Conservation (phyloP, 2,888 invertebrate genomes). For the Sylvicola cinctus region DNA sequence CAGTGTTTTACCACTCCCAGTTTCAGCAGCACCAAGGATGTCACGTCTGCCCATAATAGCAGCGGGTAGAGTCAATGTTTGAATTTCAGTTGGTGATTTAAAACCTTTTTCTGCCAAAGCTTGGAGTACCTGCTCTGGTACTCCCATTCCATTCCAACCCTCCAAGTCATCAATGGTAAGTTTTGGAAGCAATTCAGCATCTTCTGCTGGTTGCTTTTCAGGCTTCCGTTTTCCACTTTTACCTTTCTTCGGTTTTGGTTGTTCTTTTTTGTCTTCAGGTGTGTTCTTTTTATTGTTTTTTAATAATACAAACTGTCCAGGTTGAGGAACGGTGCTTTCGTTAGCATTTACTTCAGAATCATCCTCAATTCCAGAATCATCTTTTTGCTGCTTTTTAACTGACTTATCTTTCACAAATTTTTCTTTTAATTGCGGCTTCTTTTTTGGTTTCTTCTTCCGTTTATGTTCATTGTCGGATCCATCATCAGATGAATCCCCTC, state of each 20-base stretch:
- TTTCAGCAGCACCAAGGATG: conserved; percentile 96
- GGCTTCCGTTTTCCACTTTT: too few relatives aligned
- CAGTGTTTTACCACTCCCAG: conserved; percentile 95
- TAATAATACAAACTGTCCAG: neutral
- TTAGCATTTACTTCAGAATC: too few relatives aligned
- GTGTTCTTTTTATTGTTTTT: too few relatives aligned
- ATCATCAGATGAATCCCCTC: conserved; percentile 7
- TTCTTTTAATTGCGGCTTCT: conserved; percentile 7
- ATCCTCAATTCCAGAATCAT: neutral
- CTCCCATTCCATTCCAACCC: conserved; percentile 44
- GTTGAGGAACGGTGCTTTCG: neutral
- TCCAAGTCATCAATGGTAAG: conserved; percentile 10
- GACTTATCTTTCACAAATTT: conserved; percentile 6
- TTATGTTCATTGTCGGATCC: conserved; percentile 8
- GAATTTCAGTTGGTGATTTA: conserved; percentile 72
- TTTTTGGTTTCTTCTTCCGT: conserved; percentile 5
- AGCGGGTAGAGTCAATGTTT: conserved; percentile 55
- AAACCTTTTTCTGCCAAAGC: conserved; percentile 61
- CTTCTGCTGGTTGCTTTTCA: too few relatives aligned
- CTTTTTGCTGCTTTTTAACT: conserved; percentile 4
- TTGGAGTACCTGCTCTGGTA: conserved; percentile 41
- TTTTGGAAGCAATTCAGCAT: too few relatives aligned
- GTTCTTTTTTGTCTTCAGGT: neutral
- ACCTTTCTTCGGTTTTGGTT: too few relatives aligned
- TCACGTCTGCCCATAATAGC: conserved; percentile 74